A percentile compares a stretch with the other conserved stretches of the same genome.
These are phyloP conservation scores for Camponotus fellah DNA, from an alignment of 2,888 invertebrate genomes.

Conservation along the genomic window DNA sequence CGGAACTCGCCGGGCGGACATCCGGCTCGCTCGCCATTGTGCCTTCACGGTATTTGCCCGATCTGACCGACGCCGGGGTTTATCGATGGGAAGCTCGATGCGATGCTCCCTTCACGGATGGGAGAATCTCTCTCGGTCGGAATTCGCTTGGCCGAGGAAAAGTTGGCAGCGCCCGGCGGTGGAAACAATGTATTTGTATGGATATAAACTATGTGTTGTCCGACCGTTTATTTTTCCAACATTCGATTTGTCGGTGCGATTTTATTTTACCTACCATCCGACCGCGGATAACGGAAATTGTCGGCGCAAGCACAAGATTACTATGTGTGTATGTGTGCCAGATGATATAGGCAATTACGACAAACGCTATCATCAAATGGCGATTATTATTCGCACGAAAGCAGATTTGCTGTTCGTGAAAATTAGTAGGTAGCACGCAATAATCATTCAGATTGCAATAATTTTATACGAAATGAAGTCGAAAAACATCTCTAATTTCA, in stretches of 20 bases:
- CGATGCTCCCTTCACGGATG: not conserved
- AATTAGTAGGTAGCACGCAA: constrained; percentile 1
- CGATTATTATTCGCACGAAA: constrained; percentile 4
- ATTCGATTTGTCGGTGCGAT: not conserved
- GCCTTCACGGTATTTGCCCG: constrained; percentile 25
- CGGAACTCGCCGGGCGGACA: constrained; percentile 25
- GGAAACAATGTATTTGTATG: not conserved
- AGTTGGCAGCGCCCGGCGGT: not conserved
- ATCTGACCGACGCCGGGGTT: constrained; percentile 15
- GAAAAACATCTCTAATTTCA: not conserved
- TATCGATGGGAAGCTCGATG: constrained; percentile 23
- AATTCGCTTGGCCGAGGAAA: not conserved
- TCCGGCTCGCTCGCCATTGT: constrained; percentile 29
- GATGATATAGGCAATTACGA: constrained; percentile 33
- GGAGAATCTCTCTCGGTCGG: not conserved
- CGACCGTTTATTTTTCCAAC: not conserved
- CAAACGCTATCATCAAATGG: constrained; percentile 37
- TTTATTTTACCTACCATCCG: not conserved
- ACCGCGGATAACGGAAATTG: not conserved
- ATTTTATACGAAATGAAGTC: not conserved
- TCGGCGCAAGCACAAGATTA: not conserved
- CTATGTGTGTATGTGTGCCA: not conserved
- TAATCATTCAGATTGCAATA: constrained; percentile 15
- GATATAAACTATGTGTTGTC: not conserved
- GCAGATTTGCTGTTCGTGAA: constrained; percentile 14